Conservation (phyloP, 2,888 invertebrate genomes). For the Mesodorylaimus sp. region DNA sequence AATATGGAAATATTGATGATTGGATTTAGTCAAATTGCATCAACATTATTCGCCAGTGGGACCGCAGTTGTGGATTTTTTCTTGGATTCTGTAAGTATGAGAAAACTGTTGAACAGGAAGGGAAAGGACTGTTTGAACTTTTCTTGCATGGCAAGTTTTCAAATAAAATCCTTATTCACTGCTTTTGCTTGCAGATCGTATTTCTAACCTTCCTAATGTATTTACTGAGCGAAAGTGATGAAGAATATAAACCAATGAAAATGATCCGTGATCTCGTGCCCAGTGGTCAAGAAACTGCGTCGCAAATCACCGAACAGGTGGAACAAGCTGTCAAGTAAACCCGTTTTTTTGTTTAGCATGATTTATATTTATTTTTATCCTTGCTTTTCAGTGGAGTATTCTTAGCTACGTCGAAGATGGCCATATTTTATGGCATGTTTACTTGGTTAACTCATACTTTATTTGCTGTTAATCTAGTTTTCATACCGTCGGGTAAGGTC, state of each 20-base stretch:
- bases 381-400: constrained; percentile 76
- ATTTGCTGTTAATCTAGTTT: constrained; percentile 75
- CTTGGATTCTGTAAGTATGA: constrained; percentile 8
- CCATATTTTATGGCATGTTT: constrained; percentile 83
- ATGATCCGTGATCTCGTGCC: constrained; percentile 62
- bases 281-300: constrained; percentile 39
- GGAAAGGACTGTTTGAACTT: too few relatives aligned
- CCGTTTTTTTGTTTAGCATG: too few relatives aligned
- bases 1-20: constrained; percentile 7
- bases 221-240: constrained; percentile 61
- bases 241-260: constrained; percentile 77
- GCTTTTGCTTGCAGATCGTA: too few relatives aligned
- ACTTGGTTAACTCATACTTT: constrained; percentile 88
- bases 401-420: constrained; percentile 81
- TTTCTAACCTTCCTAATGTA: constrained; percentile 88
- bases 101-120: too few relatives aligned
- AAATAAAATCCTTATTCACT: too few relatives aligned
- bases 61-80: constrained; percentile 10
- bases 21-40: constrained; percentile 3
- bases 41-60: constrained; percentile 9
- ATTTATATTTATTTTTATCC: too few relatives aligned
- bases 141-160: too few relatives aligned
- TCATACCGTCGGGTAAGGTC: constrained; percentile 68
- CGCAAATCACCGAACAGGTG: constrained; percentile 17
- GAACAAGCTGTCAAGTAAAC: constrained; percentile 34